A percentile compares a stretch with the other conserved stretches of the same genome.
Conservation (phyloP, 2,797 vertebrate genomes). For the Karalla daura region DNA sequence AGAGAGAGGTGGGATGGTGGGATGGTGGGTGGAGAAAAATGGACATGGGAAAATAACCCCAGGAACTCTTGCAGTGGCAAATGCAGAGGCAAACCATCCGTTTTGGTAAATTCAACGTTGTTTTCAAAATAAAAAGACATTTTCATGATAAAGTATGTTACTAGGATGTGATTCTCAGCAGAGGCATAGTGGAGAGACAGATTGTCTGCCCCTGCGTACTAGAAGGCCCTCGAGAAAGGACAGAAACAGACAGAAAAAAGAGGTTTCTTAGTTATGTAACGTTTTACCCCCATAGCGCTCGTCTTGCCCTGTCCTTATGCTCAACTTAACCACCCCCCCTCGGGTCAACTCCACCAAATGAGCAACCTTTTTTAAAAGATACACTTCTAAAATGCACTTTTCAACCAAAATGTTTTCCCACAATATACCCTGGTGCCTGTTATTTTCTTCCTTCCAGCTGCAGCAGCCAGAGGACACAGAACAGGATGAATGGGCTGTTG, state of each 20-base stretch:
- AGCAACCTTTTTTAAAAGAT: conserved; percentile 20
- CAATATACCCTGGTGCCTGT: background rate
- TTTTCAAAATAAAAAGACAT: conserved; percentile 6
- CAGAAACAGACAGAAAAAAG: conserved; percentile 6
- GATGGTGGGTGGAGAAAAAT: background rate
- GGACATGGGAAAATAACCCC: background rate
- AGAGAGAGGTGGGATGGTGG: background rate
- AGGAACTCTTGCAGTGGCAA: background rate
- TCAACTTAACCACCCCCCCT: conserved; percentile 35
- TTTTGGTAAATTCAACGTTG: background rate
- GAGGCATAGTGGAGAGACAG: conserved; percentile 48
- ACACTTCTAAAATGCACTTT: background rate
- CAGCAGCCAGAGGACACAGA: background rate
- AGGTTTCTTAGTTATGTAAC: conserved; percentile 43
- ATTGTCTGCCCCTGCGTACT: conserved; percentile 33
- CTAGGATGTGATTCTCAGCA: conserved; percentile 18
- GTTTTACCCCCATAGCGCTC: conserved; percentile 25
- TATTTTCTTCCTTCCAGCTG: background rate
- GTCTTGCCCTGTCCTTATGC: conserved; percentile 43
- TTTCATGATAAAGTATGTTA: conserved; percentile 15
- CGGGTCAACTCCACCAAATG: conserved; percentile 34
- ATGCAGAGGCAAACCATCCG: background rate
- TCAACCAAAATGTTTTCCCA: background rate
- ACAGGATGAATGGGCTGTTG: background rate
- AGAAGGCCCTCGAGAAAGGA: conserved; percentile 43